These are phyloP conservation scores for Brachionus plicatilis DNA, from an alignment of 1,140 invertebrate genomes.

Conservation along the genomic window DNA sequence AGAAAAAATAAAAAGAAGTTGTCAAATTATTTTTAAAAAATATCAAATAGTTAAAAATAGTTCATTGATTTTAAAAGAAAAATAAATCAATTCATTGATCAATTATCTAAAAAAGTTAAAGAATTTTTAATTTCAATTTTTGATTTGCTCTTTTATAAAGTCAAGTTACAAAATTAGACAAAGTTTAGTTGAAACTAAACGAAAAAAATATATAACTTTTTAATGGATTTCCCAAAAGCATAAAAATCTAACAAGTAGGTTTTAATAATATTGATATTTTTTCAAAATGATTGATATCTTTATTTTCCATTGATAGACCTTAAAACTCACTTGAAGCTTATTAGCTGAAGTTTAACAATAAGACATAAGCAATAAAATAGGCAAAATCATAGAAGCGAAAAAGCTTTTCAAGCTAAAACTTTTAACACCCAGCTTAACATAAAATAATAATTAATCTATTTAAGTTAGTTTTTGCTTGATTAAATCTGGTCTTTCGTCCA, in stretches of 20 bases:
- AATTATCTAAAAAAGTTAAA: too few relatives aligned
- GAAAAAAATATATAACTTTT: too few relatives aligned
- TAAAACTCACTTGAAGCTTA: not conserved
- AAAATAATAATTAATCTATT: not conserved
- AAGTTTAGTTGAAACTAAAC: too few relatives aligned
- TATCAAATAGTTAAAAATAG: too few relatives aligned
- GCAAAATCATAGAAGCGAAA: not conserved
- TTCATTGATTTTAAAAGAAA: too few relatives aligned
- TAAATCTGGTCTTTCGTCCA: not conserved
- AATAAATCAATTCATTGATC: too few relatives aligned
- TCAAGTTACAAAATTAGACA: too few relatives aligned
- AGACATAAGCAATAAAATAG: not conserved
- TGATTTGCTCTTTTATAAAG: too few relatives aligned
- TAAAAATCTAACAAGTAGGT: not conserved
- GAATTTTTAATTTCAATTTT: too few relatives aligned
- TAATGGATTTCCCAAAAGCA: not conserved
- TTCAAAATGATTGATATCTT: not conserved
- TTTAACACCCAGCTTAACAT: not conserved
- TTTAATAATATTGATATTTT: not conserved
- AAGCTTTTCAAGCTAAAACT: not conserved
- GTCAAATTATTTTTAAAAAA: too few relatives aligned
- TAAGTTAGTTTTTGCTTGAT: not conserved
- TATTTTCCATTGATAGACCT: not conserved
- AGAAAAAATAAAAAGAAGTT: too few relatives aligned
- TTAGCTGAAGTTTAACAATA: not conserved